A percentile compares a stretch with the other conserved stretches of the same genome.
phyloP scores from a whole-genome alignment of 2,113 vertebrate species.

The Stictonetta naevosa region DNA sequence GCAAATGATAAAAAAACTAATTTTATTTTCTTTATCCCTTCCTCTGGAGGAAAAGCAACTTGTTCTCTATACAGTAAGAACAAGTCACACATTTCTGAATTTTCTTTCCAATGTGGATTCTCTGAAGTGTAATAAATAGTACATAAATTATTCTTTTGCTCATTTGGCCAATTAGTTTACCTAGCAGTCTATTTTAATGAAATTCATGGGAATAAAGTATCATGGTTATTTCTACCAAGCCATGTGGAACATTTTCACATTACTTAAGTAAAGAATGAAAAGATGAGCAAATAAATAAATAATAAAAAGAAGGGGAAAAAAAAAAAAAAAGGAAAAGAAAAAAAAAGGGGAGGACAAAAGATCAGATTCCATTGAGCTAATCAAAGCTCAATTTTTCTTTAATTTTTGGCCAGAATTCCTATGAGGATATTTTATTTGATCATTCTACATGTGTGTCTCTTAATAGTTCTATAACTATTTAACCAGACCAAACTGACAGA shows the following conservation, averaged over 20 bases:
- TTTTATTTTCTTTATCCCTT: not conserved
- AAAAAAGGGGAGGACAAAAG: not conserved
- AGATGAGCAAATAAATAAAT: not conserved
- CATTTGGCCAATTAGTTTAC: not conserved
- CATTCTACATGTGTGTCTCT: not conserved
- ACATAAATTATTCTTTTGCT: not conserved
- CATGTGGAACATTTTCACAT: not conserved
- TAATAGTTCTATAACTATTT: not conserved
- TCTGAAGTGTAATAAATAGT: not conserved
- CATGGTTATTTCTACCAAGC: not conserved
- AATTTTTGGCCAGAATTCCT: not conserved
- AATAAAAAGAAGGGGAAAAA: not conserved
- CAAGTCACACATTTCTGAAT: not conserved
- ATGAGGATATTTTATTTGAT: not conserved
- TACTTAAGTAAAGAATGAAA: not conserved
- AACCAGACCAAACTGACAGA: not conserved
- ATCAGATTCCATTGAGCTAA: not conserved
- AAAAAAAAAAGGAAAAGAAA: not conserved
- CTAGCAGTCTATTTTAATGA: not conserved
- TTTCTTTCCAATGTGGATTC: not conserved
- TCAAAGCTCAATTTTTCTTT: not conserved
- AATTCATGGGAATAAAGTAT: not conserved
- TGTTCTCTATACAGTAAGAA: not conserved
- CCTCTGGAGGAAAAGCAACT: not conserved
- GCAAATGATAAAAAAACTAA: not conserved